Base-by-base conservation (phyloP, 2,888 invertebrate species). In the Ctena decussata region DNA sequence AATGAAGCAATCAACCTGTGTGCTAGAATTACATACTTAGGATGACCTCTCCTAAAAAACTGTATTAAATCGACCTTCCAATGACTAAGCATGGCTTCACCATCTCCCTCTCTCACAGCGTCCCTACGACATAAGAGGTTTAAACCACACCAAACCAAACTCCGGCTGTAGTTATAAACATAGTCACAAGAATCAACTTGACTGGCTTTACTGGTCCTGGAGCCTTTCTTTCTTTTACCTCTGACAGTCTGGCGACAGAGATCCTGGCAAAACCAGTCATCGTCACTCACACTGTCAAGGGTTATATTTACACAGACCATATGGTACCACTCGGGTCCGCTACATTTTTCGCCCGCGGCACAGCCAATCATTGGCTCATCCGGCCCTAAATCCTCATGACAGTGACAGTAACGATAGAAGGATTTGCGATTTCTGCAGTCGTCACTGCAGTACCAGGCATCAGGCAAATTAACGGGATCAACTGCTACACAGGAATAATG, bases 331-430 rank as follows among this genome's bases (percentile, higher is more conserved):
- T 85, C 86, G 37, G 72, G 49, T 30, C 46, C 41, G 8, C 27
- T 32, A 79, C 89, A 85, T 30, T 35, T 27, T 1, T 41, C 35
- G 18, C 32, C 81, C 8, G 70, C 44, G 15, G 72, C 49, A 49
- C 89, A 89, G 5, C 89, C 82, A 37, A 89, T 84, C 87, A 86
- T 87, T 0, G 78, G 78, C 30, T 65, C 81, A 39, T 82, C 60
- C 8, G 21, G 35, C 5, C 83, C 89, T n/a, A 84, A 46, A 49
- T 87, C 79, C 24, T 41, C 46, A 3, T 27, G 44, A 49, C 87
- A 89, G 11, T 41, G 21, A 41, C 87, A 89, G 69, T 79, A 86
- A 27, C 49, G 44, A 46, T 82, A 81, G 5, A 39, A 44, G 37
- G 37, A 21, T 32, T 65, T 18, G 11, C 35, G 41, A 6, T 76